Base-by-base conservation (phyloP, 2,797 vertebrate genomes). In the Aplochiton taeniatus region DNA sequence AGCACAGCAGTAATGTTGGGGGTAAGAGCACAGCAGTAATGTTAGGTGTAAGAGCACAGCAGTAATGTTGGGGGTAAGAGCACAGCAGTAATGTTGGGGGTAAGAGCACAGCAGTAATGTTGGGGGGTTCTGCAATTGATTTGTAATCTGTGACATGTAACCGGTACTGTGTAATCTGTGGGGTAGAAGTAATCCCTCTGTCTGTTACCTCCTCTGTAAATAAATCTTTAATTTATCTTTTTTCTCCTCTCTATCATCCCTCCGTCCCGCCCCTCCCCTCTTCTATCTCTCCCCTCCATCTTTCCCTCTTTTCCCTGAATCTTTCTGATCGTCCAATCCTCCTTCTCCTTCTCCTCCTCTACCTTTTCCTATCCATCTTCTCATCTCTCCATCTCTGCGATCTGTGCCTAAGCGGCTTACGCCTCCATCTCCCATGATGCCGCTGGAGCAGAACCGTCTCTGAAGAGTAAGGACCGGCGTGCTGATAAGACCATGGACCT, bases 391-490 rank as follows among this genome's bases (percentile, higher is more conserved):
- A 58, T 58, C 55, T 57, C 31, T 45, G 85, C 84, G 50, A 88
- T 89, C 79, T 85, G 11, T 58, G 77, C 78, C 74, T 90, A 89
- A 89, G 88, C 86, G 51, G 88, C 87, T 89, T 91, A 89, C 86
- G 87, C 78, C 81, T 83, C 88, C 86, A 87, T 88, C 87, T 87
- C 75, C 82, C 76, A 66, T 81, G 87, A 88, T 85, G 77, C 88
- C 84, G 87, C 80, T 84, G 86, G 90, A 91, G 90, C 91, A 87
- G 89, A 91, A 91, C 90, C 91, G 88, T 91, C 91, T 90, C 88
- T 87, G 85, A 85, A 83, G 81, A 91, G 93, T 93, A 92, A 92
- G 88, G 82, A 85, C 84, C 56, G 63, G 55, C 65, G 70, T 79
- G 91, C 85, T 89, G 89, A 91, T 89, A 91, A 90, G 82, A 87